Base-by-base conservation (phyloP, 2,888 invertebrate species). In the Taphrorychus bicolor region DNA sequence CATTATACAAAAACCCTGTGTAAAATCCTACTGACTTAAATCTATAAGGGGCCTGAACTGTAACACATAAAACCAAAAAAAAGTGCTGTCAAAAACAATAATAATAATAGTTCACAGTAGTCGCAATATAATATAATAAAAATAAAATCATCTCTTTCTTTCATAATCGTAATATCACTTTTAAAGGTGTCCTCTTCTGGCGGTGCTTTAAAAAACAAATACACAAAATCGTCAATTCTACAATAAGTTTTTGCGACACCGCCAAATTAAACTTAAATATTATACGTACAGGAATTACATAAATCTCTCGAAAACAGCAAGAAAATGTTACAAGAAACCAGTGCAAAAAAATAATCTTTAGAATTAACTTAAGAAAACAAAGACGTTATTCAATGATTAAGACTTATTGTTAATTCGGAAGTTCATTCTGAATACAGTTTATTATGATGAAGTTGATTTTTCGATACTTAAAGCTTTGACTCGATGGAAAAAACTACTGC, bases 21-120 rank as follows among this genome's bases (percentile, higher is more conserved):
- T 48, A 21, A 42, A 58, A 58, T 58, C 57, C 23, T 21, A 58
- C 16, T 32, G 32, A 48, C 42, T 45, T 48, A 59, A 45, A 45
- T 5, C 45, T 45, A 45, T 7, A 45, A 2, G 45, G 14, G 45
- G 14, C 18, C 9, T 9, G n/a, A 21, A 69, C 69, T 69, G 69
- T 69, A 69, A 69, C 69, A 69, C 56, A 69, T 69, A 69, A 69
- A 69, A 69, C 69, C 45, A 3, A 59, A 21, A 22, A 63, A 45
- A 24, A 58, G 32, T 59, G 49, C 45, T 54, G 23, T 21, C 18
- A 45, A 51, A 51, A 4, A 45, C 14, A 45, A 45, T 16, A 45
- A 45, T 45, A 45, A 45, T 45, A 45, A n/a, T n/a, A n/a, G n/a
- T 45, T 45, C 45, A 45, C 5, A 45, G 14, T 45, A n/a, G 32